Base-by-base conservation (phyloP, 2,888 invertebrate species). In the Cephus spinipes region DNA sequence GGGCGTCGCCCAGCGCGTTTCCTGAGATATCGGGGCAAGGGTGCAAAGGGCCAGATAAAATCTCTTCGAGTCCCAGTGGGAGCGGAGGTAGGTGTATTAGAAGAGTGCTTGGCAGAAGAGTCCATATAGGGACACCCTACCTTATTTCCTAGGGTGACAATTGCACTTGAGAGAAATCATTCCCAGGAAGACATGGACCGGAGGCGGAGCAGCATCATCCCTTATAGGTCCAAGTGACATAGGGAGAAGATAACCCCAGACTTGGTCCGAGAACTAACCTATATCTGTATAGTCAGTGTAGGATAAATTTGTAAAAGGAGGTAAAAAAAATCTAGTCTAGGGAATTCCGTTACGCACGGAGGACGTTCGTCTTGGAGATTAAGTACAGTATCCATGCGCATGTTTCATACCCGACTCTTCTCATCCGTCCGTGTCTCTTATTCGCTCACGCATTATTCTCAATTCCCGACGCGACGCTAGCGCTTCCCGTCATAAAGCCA, bases 401-500 rank as follows among this genome's bases (percentile, higher is more conserved):
- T 23, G 55, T 55, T 55, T 23, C 23, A 9, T 55, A 23, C 23
- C 23, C 6, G 15, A 15, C 55, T 23, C 55, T 9, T 55, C 23
- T 55, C 55, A 55, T 55, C 2, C 23, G 23, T 55, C 55, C 9
- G 23, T 55, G 15, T 74, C 36, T 23, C 74, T 12, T 4, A 23
- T 74, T 74, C 74, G 33, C 35, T 34, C 35, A 35, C 74, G 12
- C 74, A 12, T 74, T 35, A 30, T 33, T 74, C 35, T 23, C 31
- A 31, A 71, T 33, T 55, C 55, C 3, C 71, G 12, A 31, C 12
- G 74, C 15, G 74, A 30, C 35, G 33, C 33, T 12, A 12, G 12
- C 11, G 30, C 36, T 74, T 74, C 33, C 34, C 74, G 36, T 30
- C 74, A 23, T 74, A 33, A 74, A 74, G 74, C 74, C 36, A 35